Base-by-base conservation (phyloP, 2,888 invertebrate genomes). In the Nasonia oneida region DNA sequence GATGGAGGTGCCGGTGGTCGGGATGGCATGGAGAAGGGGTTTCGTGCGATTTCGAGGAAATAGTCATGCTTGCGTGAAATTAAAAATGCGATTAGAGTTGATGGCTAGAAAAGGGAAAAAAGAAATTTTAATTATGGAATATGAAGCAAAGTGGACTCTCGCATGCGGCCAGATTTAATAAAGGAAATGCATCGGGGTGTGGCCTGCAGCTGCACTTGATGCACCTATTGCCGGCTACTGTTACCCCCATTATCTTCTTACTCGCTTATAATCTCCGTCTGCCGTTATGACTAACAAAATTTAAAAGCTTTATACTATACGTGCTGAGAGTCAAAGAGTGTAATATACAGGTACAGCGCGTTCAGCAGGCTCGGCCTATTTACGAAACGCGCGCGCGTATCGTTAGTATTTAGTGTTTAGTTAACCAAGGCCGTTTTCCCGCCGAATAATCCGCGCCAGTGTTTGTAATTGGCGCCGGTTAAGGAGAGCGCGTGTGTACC, bases 381-480 rank as follows among this genome's bases (percentile, higher is more conserved):
- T 67, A 23, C 73, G 73, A 61, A 12, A 64, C 90, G 90, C 90
- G 42, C 90, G 42, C n/a, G 61, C 14, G 91, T 92, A 92, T 90
- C 92, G 92, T 92, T 91, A 90, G 91, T 93, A 92, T 92, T 93
- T 93, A 92, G 92, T 92, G 91, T 92, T 93, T 91, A 91, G 92
- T 92, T 92, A 92, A 92, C 91, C 67, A 33, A 67, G 42, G 18
- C 71, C 39, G 39, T 42, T 42, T 71, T 42, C n/a, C 71, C 53
- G 79, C 86, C 84, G 90, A 87, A 89, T 90, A 91, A 92, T 91
- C 92, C 91, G 14, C 73, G 90, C 92, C 90, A 90, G 92, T 93
- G 93, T 93, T 93, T 93, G 93, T 93, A 93, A 93, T 93, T 93
- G 93, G 92, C 90, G 89, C 91, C 90, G 47, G 92, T 92, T 93